phyloP scores from a whole-genome alignment of 2,113 vertebrate species.

The Daboia siamensis region DNA sequence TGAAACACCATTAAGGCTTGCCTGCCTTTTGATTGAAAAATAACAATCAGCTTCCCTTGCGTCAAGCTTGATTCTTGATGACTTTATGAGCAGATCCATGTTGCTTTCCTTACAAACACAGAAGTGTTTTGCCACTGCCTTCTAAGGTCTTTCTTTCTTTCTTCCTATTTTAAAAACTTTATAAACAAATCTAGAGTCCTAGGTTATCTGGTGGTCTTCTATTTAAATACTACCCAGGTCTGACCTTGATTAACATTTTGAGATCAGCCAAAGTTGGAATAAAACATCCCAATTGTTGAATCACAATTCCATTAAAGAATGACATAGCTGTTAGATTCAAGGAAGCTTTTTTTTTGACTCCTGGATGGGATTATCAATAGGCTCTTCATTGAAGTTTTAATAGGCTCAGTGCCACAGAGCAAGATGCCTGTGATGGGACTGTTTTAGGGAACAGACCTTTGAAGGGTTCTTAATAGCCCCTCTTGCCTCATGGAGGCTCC shows the following conservation, averaged over 20 bases:
- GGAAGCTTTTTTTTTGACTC: not conserved
- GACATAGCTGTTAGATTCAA: not conserved
- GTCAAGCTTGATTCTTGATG: not conserved
- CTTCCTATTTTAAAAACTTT: not conserved
- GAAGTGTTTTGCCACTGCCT: not conserved
- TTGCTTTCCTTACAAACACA: not conserved
- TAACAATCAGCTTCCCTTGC: not conserved
- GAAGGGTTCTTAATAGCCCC: constrained; percentile 4
- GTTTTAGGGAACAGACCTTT: not conserved
- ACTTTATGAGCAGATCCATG: not conserved
- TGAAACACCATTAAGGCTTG: not conserved
- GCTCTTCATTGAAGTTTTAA: not conserved
- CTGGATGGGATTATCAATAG: not conserved
- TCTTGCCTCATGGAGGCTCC: not conserved
- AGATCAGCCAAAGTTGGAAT: not conserved
- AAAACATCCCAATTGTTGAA: not conserved
- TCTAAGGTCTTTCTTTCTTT: not conserved
- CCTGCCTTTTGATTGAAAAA: not conserved
- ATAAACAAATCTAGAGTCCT: not conserved
- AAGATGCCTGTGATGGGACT: not conserved
- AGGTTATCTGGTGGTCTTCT: not conserved
- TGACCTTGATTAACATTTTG: not conserved
- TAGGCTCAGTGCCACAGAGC: not conserved
- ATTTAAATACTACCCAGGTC: not conserved
- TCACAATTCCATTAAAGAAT: not conserved